Evolutionary conservation across 1,140 invertebrate species (phyloP).

Genomic region (Sesamia nonagrioides): DNA sequence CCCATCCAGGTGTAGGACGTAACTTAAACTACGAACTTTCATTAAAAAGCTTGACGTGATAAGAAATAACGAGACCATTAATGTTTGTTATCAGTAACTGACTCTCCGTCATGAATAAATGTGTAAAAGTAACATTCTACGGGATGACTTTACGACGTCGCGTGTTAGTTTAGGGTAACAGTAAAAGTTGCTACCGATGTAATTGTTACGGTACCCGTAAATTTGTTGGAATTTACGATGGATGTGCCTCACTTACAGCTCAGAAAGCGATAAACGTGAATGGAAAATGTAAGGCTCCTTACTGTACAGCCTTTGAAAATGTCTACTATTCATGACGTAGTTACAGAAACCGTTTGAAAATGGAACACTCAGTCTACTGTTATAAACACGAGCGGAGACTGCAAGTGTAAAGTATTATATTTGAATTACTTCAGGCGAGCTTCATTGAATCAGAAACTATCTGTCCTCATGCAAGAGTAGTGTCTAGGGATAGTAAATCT

Average conservation of each 20-base stretch:
- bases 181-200: slow-evolving; percentile 29
- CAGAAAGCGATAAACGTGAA: not conserved
- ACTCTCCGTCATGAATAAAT: slow-evolving; percentile 62
- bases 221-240: slow-evolving; percentile 61
- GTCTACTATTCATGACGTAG: not conserved
- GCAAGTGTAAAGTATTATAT: slow-evolving; percentile 21
- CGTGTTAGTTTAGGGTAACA: slow-evolving; percentile 48
- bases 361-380: slow-evolving; percentile 8
- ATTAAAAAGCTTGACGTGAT: slow-evolving; percentile 42
- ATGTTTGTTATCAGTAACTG: slow-evolving; percentile 56
- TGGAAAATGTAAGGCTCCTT: not conserved
- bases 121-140: slow-evolving; percentile 53
- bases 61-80: slow-evolving; percentile 49
- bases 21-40: slow-evolving; percentile 22
- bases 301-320: not conserved
- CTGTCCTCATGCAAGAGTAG: slow-evolving; percentile 20
- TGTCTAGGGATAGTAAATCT: too few species aligned
- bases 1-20: not conserved
- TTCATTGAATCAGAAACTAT: slow-evolving; percentile 23
- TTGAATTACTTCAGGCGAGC: slow-evolving; percentile 9
- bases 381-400: slow-evolving; percentile 6
- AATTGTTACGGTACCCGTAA: slow-evolving; percentile 48
- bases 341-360: slow-evolving; percentile 16
- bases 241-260: not conserved
- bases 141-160: slow-evolving; percentile 62